phyloP scores from a whole-genome alignment of 2,888 invertebrate species.

The Perizoma flavofasciatum region DNA sequence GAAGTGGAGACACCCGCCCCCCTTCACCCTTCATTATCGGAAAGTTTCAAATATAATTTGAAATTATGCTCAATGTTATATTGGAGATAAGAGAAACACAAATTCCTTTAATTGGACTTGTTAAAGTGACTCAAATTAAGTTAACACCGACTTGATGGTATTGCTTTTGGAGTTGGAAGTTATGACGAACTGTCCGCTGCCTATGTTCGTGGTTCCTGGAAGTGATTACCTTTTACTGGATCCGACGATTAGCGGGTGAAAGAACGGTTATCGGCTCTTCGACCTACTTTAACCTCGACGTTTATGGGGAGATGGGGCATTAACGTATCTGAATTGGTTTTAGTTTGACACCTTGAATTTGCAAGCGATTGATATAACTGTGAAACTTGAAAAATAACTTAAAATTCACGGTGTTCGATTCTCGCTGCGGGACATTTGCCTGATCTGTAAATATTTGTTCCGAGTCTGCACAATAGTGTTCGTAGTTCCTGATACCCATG shows the following conservation, averaged over 20 bases:
- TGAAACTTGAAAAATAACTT: too few species aligned
- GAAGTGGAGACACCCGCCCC: slow-evolving; percentile 69
- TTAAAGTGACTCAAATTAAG: slow-evolving; percentile 85
- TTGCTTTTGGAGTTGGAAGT: slow-evolving; percentile 82
- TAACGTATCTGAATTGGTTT: slow-evolving; percentile 4
- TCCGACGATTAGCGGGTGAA: slow-evolving; percentile 51
- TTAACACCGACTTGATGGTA: slow-evolving; percentile 84
- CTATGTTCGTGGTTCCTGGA: slow-evolving; percentile 50
- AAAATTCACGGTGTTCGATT: too few species aligned
- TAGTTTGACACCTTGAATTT: slow-evolving; percentile 7
- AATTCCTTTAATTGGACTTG: slow-evolving; percentile 85
- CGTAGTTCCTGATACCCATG: too few species aligned
- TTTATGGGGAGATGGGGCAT: slow-evolving; percentile 49
- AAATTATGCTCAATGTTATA: slow-evolving; percentile 85
- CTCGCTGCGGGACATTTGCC: too few species aligned
- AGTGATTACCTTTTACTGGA: slow-evolving; percentile 56
- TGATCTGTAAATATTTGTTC: too few species aligned
- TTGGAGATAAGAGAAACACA: slow-evolving; percentile 85
- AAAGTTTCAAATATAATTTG: slow-evolving; percentile 85
- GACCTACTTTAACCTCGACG: slow-evolving; percentile 59
- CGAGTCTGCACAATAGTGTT: too few species aligned
- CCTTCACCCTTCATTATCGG: slow-evolving; percentile 82
- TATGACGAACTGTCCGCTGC: slow-evolving; percentile 66
- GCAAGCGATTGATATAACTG: neutral
- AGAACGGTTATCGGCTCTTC: slow-evolving; percentile 70